Conservation (phyloP, 1,140 invertebrate genomes). For the Drosophila mayri region DNA sequence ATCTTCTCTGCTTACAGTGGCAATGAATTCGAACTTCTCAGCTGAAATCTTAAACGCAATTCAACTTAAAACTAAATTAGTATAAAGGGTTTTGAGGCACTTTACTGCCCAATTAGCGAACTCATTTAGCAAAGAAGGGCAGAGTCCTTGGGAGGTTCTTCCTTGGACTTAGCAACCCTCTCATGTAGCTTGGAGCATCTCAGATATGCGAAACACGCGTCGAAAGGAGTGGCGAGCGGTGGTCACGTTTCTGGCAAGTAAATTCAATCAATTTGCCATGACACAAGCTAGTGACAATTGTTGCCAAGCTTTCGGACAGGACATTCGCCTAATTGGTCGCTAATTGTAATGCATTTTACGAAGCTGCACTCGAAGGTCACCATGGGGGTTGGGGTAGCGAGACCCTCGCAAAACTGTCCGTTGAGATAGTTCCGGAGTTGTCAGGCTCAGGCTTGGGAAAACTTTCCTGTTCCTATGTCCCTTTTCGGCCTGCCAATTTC, state of each 20-base stretch:
- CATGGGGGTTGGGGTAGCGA: neutral
- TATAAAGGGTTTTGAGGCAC: constrained; percentile 12
- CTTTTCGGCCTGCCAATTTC: constrained; percentile 55
- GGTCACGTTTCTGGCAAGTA: constrained; percentile 71
- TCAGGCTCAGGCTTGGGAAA: constrained; percentile 14
- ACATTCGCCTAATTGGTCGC: constrained; percentile 64
- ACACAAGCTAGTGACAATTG: constrained; percentile 59
- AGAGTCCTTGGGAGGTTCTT: neutral
- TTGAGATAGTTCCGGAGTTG: constrained; percentile 10
- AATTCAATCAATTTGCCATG: constrained; percentile 74
- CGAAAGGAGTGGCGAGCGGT: constrained; percentile 28
- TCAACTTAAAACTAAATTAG: neutral
- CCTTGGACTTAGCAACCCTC: neutral
- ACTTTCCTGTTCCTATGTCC: neutral
- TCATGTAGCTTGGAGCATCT: constrained; percentile 37
- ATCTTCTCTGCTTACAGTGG: neutral
- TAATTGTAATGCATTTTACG: constrained; percentile 75
- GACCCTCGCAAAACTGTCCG: neutral
- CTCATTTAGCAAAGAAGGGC: neutral
- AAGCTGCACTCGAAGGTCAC: constrained; percentile 48
- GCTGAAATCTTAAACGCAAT: neutral
- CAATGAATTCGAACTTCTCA: neutral
- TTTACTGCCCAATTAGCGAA: constrained; percentile 25
- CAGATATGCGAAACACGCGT: constrained; percentile 63
- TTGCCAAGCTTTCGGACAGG: constrained; percentile 54